Percentiles rank a stretch among this genome's conserved stretches.
These are phyloP conservation scores for Hypomecis punctinalis DNA, from an alignment of 2,888 invertebrate genomes.

Conservation along the genomic window DNA sequence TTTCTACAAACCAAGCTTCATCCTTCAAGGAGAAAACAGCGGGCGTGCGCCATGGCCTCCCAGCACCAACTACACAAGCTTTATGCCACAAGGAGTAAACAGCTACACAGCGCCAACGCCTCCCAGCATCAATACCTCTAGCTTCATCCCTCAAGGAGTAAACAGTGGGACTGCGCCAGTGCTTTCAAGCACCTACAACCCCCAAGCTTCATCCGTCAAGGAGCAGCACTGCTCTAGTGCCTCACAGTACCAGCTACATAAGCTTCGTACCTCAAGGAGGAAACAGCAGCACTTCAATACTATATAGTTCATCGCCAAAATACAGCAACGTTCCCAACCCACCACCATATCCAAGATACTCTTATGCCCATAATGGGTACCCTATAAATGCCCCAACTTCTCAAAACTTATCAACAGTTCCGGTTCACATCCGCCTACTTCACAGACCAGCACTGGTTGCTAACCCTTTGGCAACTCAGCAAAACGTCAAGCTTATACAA, in stretches of 20 bases:
- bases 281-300: constrained; percentile 2
- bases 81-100: too few relatives aligned
- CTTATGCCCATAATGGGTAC: constrained; percentile 30
- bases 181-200: not conserved
- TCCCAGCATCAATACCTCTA: too few relatives aligned
- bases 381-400: constrained; percentile 36
- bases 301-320: constrained; percentile 33
- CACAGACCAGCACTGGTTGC: constrained; percentile 17
- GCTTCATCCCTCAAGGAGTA: too few relatives aligned
- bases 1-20: too few relatives aligned
- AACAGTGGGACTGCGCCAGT: not conserved
- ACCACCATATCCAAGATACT: constrained; percentile 20
- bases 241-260: constrained; percentile 4
- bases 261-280: constrained; percentile 4
- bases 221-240: constrained; percentile 1
- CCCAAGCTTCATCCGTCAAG: constrained; percentile 8
- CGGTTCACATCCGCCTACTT: constrained; percentile 33
- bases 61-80: too few relatives aligned
- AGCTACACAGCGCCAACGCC: too few relatives aligned
- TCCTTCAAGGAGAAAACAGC: too few relatives aligned
- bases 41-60: too few relatives aligned
- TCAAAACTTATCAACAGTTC: constrained; percentile 27
- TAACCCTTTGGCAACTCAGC: constrained; percentile 36
- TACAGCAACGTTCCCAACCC: constrained; percentile 37
- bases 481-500: constrained; percentile 43